Percentiles rank a stretch among this genome's conserved stretches.
Conservation (phyloP, 2,888 invertebrate genomes). For the Maniola hyperantus region DNA sequence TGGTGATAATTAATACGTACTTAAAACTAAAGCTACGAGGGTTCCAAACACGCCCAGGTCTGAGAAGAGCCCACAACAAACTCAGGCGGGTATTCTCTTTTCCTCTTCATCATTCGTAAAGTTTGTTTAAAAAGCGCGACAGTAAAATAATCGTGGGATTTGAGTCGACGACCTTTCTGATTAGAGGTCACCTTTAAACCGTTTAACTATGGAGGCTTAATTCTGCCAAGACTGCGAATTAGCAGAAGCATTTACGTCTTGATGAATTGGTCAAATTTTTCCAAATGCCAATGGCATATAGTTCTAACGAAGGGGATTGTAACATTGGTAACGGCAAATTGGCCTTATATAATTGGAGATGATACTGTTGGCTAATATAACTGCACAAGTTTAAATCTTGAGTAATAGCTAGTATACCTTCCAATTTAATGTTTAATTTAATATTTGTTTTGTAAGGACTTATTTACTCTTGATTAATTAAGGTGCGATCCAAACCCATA, state of each 20-base stretch:
- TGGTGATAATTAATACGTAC: too few relatives aligned
- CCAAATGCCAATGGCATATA: constrained; percentile 21
- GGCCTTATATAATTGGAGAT: constrained; percentile 21
- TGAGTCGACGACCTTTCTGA: too few relatives aligned
- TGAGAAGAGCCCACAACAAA: too few relatives aligned
- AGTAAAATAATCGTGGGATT: too few relatives aligned
- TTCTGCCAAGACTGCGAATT: not conserved
- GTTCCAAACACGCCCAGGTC: too few relatives aligned
- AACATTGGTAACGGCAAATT: constrained; percentile 7
- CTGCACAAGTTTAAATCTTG: not conserved
- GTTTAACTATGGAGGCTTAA: not conserved
- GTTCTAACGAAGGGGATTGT: constrained; percentile 4
- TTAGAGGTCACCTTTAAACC: too few relatives aligned
- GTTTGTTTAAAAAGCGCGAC: too few relatives aligned
- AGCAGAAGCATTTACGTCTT: constrained; percentile 8
- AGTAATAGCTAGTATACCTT: constrained; percentile 1
- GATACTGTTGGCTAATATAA: constrained; percentile 18
- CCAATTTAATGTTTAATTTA: not conserved
- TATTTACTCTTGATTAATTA: too few relatives aligned
- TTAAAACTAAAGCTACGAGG: too few relatives aligned
- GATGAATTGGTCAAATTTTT: constrained; percentile 20
- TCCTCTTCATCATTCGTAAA: too few relatives aligned
- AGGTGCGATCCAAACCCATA: not conserved
- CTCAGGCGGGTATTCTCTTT: too few relatives aligned
- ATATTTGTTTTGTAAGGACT: constrained; percentile 8